A percentile compares a stretch with the other conserved stretches of the same genome.
These are phyloP conservation scores for Hucho hucho DNA, from an alignment of 2,113 vertebrate genomes.

Conservation along the genomic window DNA sequence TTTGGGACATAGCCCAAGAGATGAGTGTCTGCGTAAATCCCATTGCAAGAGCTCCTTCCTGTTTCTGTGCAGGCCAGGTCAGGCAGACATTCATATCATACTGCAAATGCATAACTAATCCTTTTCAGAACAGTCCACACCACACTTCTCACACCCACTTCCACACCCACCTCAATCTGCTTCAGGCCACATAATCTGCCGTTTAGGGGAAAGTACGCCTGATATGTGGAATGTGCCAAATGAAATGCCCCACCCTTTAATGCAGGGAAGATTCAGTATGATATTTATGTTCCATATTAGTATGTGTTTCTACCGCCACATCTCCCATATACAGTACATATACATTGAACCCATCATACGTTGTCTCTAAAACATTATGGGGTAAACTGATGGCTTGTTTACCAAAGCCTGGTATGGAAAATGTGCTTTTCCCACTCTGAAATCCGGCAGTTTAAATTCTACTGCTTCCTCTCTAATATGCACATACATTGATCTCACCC, in stretches of 20 bases:
- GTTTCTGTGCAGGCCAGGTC: slow-evolving; percentile 20
- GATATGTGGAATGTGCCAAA: too few relatives aligned
- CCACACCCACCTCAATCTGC: background rate
- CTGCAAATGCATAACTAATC: slow-evolving; percentile 53
- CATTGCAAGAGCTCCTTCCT: background rate
- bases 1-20: too few relatives aligned
- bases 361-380: background rate
- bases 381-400: background rate
- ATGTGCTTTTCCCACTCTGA: background rate
- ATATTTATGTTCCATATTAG: background rate
- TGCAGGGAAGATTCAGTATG: too few relatives aligned
- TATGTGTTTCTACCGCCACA: background rate
- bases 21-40: slow-evolving; percentile 86
- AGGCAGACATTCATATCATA: slow-evolving; percentile 9
- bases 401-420: background rate
- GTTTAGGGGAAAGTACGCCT: too few relatives aligned
- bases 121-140: slow-evolving; percentile 18
- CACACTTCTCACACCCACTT: slow-evolving; percentile 15
- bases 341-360: background rate
- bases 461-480: background rate
- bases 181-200: background rate
- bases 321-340: background rate
- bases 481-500: background rate
- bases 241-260: too few relatives aligned
- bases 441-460: too few relatives aligned